Conservation (phyloP, 2,113 vertebrate species). For the Prinia subflava region DNA sequence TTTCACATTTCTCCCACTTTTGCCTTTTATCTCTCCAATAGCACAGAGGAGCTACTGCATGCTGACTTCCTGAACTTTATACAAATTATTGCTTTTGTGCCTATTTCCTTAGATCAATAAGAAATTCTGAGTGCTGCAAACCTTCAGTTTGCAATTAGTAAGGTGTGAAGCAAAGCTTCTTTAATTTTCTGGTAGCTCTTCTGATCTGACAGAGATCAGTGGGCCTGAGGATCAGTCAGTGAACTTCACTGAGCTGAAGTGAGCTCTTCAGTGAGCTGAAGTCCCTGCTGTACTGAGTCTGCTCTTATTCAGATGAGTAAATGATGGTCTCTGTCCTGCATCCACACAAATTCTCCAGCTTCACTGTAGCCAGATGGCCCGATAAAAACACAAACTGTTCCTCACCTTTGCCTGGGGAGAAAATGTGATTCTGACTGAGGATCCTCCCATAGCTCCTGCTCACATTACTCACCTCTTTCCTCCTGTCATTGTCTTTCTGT, state of each 20-base stretch:
- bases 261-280: neutral
- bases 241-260: too few relatives aligned
- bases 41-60: constrained; percentile 33
- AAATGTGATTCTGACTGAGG: neutral
- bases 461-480: constrained; percentile 88
- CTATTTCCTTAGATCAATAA: neutral
- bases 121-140: neutral
- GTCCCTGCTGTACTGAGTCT: neutral
- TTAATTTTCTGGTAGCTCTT: neutral
- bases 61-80: neutral
- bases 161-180: neutral
- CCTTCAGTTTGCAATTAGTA: neutral
- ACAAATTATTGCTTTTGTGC: constrained; percentile 27
- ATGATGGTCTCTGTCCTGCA: neutral
- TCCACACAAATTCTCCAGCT: neutral
- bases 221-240: neutral
- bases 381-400: neutral
- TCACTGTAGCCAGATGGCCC: neutral
- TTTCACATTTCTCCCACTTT: neutral
- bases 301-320: neutral
- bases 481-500: constrained; percentile 93
- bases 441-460: neutral
- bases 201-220: neutral
- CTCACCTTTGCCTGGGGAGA: rapidly evolving
- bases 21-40: constrained; percentile 13